These are phyloP conservation scores for Cephus sareptanus DNA, from an alignment of 2,888 invertebrate species.

Conservation along the genomic window DNA sequence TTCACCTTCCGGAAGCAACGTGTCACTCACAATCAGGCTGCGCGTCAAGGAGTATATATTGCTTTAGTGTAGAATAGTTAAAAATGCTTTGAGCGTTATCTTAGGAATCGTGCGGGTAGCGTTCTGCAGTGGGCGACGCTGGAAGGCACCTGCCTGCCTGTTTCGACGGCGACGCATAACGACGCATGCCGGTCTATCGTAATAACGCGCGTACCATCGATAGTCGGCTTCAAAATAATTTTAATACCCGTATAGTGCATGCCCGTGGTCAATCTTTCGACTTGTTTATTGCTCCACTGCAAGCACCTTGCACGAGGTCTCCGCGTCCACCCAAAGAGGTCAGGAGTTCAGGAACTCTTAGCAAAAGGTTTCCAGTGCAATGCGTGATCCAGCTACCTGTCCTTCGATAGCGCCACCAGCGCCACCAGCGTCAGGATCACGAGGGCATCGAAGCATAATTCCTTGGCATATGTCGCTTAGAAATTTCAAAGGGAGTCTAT, in stretches of 20 bases:
- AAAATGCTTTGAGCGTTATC: conserved; percentile 52
- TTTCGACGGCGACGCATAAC: conserved; percentile 17
- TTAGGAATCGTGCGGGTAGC: conserved; percentile 64
- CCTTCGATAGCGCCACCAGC: too few relatives aligned
- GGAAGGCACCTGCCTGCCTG: conserved; percentile 30
- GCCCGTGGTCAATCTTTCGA: too few relatives aligned
- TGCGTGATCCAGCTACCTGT: conserved; percentile 18
- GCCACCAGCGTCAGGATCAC: neutral
- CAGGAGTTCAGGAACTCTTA: neutral
- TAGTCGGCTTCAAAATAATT: too few relatives aligned
- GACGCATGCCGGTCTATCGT: conserved; percentile 15
- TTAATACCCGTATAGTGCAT: too few relatives aligned
- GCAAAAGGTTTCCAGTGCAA: conserved; percentile 7
- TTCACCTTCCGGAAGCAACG: neutral
- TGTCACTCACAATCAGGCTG: conserved; percentile 18
- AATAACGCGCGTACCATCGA: too few relatives aligned
- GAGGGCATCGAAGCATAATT: conserved; percentile 36
- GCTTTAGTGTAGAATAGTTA: conserved; percentile 33
- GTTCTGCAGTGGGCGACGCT: conserved; percentile 22
- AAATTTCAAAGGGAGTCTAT: too few relatives aligned
- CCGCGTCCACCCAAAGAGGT: neutral
- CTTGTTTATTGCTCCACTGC: too few relatives aligned
- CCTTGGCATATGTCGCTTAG: conserved; percentile 45
- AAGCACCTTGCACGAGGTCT: too few relatives aligned
- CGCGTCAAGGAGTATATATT: neutral